Conservation (phyloP, 2,113 vertebrate genomes). For the Lepisosteus osseus region DNA sequence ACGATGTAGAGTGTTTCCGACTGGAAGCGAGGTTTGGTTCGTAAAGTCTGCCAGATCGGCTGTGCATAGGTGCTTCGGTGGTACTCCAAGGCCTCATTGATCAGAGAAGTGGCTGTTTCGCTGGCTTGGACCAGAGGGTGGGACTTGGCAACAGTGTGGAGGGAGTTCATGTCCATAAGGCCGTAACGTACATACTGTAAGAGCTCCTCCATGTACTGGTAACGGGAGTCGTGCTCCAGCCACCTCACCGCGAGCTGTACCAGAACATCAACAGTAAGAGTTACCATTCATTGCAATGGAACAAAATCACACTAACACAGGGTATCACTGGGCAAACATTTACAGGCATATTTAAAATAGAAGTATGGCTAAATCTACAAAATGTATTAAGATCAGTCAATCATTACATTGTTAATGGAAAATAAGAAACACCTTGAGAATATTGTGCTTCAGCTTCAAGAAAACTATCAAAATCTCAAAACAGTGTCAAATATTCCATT, state of each 20-base stretch:
- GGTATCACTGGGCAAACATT: background rate
- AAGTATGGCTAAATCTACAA: background rate
- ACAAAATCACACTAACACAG: background rate
- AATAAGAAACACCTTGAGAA: too few species aligned
- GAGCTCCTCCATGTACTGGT: constrained; percentile 87
- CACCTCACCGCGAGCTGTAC: constrained; percentile 85
- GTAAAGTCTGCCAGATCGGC: constrained; percentile 84
- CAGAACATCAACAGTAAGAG: constrained; percentile 12
- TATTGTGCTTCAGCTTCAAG: too few species aligned
- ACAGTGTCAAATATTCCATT: too few species aligned
- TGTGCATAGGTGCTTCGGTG: constrained; percentile 84
- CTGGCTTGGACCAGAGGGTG: constrained; percentile 84
- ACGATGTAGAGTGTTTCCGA: constrained; percentile 89
- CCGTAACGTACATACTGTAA: constrained; percentile 89
- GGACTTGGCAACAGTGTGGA: constrained; percentile 77
- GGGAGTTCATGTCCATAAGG: constrained; percentile 84
- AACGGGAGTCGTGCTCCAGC: constrained; percentile 87
- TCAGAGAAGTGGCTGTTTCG: constrained; percentile 74
- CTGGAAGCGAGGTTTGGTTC: constrained; percentile 86
- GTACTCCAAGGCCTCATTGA: constrained; percentile 90
- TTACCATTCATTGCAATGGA: background rate
- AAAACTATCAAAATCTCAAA: too few species aligned
- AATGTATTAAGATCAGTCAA: too few species aligned
- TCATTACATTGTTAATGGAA: too few species aligned
- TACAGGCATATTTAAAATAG: background rate